phyloP scores from a whole-genome alignment of 2,888 invertebrate species.

The Notocelia uddmanniana region DNA sequence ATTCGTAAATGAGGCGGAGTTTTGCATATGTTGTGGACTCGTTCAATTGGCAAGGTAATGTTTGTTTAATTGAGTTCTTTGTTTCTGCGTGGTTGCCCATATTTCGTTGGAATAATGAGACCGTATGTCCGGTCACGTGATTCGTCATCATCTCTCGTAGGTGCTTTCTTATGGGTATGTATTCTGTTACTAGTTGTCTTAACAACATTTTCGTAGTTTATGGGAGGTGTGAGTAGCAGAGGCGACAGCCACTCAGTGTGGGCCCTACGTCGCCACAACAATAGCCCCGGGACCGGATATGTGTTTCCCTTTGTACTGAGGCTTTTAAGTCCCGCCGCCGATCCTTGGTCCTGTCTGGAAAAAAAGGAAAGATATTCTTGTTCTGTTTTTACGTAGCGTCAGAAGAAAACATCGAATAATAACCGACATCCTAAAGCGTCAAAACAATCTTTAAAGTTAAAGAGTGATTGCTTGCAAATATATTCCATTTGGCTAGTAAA shows the following conservation, averaged over 20 bases:
- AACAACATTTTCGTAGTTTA: neutral
- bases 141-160: constrained; percentile 1
- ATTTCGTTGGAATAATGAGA: constrained; percentile 48
- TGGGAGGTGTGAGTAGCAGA: constrained; percentile 19
- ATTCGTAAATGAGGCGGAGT: constrained; percentile 77
- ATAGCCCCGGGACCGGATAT: constrained; percentile 67
- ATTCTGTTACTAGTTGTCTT: constrained; percentile 2
- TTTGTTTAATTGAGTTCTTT: constrained; percentile 73
- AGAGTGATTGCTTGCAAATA: neutral
- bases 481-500: neutral
- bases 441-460: neutral
- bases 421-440: neutral
- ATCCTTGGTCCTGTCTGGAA: constrained; percentile 59
- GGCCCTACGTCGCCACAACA: constrained; percentile 56
- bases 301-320: constrained; percentile 66
- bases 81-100: constrained; percentile 50
- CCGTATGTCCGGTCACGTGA: constrained; percentile 7
- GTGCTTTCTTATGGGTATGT: neutral
- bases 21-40: constrained; percentile 69
- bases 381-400: constrained; percentile 27
- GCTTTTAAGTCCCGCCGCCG: constrained; percentile 69
- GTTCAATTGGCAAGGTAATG: constrained; percentile 69
- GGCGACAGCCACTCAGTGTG: constrained; percentile 49
- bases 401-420: constrained; percentile 13
- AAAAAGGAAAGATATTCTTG: constrained; percentile 51